phyloP scores from a whole-genome alignment of 2,113 vertebrate species.

The Gopherus evgoodei region DNA sequence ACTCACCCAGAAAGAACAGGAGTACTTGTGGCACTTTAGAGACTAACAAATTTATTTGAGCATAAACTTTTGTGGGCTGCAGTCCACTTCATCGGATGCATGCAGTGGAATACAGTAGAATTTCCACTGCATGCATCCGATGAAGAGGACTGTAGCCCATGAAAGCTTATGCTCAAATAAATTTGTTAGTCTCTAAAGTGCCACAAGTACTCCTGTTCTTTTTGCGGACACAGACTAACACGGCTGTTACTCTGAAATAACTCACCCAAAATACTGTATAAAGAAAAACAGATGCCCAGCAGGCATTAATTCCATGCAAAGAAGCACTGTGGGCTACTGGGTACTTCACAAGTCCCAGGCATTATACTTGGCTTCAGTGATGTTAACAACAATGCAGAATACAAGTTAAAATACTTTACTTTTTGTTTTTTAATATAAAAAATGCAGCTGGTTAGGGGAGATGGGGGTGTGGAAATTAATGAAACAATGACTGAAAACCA shows the following conservation, averaged over 20 bases:
- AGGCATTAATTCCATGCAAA: constrained; percentile 32
- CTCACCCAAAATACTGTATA: not conserved
- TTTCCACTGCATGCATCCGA: no score
- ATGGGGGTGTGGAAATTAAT: not conserved
- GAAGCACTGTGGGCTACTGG: constrained; percentile 23
- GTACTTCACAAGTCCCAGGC: not conserved
- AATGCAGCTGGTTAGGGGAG: constrained; percentile 47
- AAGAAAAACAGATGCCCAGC: not conserved
- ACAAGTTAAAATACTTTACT: not conserved
- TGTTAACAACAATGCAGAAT: not conserved
- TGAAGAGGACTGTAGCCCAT: no score
- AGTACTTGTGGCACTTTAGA: no score
- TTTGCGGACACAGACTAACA: no score
- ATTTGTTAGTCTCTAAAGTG: no score
- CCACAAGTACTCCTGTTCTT: no score
- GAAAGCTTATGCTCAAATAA: no score
- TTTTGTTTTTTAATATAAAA: constrained; percentile 33
- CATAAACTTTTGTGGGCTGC: no score
- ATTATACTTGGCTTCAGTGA: not conserved
- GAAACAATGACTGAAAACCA: not conserved
- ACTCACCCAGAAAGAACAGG: not conserved
- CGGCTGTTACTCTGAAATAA: not conserved
- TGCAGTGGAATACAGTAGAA: no score
- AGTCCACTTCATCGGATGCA: no score
- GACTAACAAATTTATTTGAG: no score